Conservation (phyloP, 2,888 invertebrate genomes). For the Agrochola macilenta region DNA sequence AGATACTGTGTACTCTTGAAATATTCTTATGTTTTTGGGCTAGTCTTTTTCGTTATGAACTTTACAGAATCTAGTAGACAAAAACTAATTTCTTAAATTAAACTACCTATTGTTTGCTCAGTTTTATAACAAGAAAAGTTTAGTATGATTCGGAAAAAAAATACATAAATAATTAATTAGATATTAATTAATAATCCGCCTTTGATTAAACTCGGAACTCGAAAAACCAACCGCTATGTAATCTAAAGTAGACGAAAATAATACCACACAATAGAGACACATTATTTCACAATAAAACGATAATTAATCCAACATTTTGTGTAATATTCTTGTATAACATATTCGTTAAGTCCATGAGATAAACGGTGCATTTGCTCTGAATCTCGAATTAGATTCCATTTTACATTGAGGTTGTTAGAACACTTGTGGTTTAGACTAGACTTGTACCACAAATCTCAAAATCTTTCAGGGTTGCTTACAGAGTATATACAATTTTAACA, state of each 20-base stretch:
- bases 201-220: neutral
- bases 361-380: constrained; percentile 11
- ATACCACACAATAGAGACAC: neutral
- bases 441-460: constrained; percentile 9
- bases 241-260: neutral
- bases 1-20: neutral
- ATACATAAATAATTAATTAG: neutral
- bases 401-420: constrained; percentile 7
- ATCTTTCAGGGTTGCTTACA: constrained; percentile 1
- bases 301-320: neutral
- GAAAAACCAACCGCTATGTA: neutral
- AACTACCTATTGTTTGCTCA: neutral
- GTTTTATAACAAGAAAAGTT: neutral
- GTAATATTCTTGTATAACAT: neutral
- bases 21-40: too few relatives aligned
- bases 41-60: neutral
- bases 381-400: constrained; percentile 14
- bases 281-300: neutral
- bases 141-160: neutral
- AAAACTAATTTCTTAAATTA: neutral
- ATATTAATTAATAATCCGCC: neutral
- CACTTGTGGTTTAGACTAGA: constrained; percentile 13
- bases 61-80: neutral
- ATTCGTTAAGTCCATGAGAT: constrained; percentile 21
- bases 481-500: constrained; percentile 26